Conservation (phyloP, 2,888 invertebrate genomes). For the Tuberolachnus salignus region DNA sequence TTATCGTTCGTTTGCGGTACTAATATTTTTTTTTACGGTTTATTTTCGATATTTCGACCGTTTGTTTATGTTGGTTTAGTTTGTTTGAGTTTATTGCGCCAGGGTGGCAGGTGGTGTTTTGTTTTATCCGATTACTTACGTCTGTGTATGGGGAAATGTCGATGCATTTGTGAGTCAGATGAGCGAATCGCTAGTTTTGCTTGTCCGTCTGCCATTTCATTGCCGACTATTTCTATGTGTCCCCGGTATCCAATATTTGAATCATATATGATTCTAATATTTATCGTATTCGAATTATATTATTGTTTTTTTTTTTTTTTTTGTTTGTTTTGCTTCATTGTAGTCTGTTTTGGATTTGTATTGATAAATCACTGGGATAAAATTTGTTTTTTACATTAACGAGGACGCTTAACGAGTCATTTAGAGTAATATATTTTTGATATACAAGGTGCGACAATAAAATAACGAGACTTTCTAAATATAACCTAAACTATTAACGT, state of each 20-base stretch:
- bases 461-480: too few species aligned
- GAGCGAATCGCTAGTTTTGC: not conserved
- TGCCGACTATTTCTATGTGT: not conserved
- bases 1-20: too few species aligned
- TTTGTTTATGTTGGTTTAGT: too few species aligned
- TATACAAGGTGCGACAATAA: too few species aligned
- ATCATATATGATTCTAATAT: too few species aligned
- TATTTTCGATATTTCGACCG: too few species aligned
- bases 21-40: too few species aligned
- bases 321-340: too few species aligned
- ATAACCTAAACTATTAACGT: too few species aligned
- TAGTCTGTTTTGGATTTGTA: conserved; percentile 8
- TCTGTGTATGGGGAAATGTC: not conserved
- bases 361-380: not conserved
- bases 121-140: not conserved
- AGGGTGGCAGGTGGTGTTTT: not conserved
- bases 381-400: conserved; percentile 1
- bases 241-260: not conserved
- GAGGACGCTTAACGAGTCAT: not conserved
- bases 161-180: not conserved
- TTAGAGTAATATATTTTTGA: not conserved
- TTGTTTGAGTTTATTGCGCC: too few species aligned
- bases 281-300: too few species aligned
- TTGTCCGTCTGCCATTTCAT: not conserved
- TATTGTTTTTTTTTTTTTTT: not conserved